Percentiles rank a stretch among this genome's conserved stretches.
Evolutionary conservation across 2,888 invertebrate genomes (phyloP).

Genomic region (Gandaritis pyraliata): DNA sequence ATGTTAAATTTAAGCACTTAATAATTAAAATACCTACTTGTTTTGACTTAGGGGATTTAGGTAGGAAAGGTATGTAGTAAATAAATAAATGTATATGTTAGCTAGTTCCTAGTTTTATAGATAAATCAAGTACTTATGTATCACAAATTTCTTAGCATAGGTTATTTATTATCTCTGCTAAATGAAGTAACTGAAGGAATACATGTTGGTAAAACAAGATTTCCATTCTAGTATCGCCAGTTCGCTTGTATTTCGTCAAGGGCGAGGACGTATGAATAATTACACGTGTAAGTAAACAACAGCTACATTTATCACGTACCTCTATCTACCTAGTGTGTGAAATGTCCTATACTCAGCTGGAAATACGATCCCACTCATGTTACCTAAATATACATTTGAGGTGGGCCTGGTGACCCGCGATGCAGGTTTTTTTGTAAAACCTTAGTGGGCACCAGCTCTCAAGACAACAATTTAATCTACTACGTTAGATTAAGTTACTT

Average conservation of each 20-base stretch:
- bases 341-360: too few species aligned
- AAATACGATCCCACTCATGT: too few species aligned
- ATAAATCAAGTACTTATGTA: background rate
- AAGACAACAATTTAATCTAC: too few species aligned
- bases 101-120: too few species aligned
- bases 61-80: too few species aligned
- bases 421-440: too few species aligned
- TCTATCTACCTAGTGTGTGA: background rate
- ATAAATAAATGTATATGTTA: too few species aligned
- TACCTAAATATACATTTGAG: too few species aligned
- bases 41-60: too few species aligned
- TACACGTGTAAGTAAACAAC: conserved; percentile 25
- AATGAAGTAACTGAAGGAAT: conserved; percentile 37
- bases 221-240: conserved; percentile 56
- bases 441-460: too few species aligned
- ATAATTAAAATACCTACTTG: background rate
- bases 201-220: conserved; percentile 49
- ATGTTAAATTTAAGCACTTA: background rate
- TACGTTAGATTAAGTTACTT: too few species aligned
- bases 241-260: conserved; percentile 56
- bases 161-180: conserved; percentile 17
- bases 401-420: too few species aligned
- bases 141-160: conserved; percentile 10
- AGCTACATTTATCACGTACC: conserved; percentile 6
- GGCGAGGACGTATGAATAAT: conserved; percentile 55